These are phyloP conservation scores for Psilopsiagon aurifrons DNA, from an alignment of 2,113 vertebrate genomes.

Conservation along the genomic window DNA sequence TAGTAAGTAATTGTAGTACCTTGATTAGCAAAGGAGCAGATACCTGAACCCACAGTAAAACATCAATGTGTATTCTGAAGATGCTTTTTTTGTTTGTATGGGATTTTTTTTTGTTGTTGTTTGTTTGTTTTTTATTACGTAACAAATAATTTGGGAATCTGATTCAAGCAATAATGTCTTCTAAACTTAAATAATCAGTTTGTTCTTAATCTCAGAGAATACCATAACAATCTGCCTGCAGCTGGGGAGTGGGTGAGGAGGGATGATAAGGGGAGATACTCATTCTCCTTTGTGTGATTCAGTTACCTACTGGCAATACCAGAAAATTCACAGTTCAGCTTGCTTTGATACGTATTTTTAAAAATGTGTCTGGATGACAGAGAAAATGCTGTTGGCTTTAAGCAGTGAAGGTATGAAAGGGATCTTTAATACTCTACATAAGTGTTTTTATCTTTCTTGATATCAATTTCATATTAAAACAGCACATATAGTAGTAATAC, in stretches of 20 bases:
- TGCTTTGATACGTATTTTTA: neutral
- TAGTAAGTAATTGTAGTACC: neutral
- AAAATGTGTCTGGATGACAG: neutral
- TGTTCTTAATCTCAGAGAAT: neutral
- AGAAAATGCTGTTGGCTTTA: neutral
- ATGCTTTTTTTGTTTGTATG: neutral
- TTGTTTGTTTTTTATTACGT: neutral
- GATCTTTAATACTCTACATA: neutral
- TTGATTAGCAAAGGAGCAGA: neutral
- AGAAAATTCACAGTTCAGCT: neutral
- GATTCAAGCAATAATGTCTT: neutral
- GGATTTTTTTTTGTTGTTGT: neutral
- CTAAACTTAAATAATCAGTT: neutral
- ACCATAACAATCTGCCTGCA: neutral
- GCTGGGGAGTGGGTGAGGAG: neutral
- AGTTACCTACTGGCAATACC: neutral
- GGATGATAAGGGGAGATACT: neutral
- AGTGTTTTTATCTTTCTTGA: neutral
- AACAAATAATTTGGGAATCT: neutral
- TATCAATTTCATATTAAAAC: neutral
- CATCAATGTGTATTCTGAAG: neutral
- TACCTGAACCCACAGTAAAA: neutral
- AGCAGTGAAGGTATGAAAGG: neutral
- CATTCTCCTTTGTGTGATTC: neutral
- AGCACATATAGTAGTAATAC: neutral